Evolutionary conservation across 2,113 vertebrate species (phyloP), one percentile per base, ranked within the genome.

Genomic region (Aegithalos caudatus): DNA sequence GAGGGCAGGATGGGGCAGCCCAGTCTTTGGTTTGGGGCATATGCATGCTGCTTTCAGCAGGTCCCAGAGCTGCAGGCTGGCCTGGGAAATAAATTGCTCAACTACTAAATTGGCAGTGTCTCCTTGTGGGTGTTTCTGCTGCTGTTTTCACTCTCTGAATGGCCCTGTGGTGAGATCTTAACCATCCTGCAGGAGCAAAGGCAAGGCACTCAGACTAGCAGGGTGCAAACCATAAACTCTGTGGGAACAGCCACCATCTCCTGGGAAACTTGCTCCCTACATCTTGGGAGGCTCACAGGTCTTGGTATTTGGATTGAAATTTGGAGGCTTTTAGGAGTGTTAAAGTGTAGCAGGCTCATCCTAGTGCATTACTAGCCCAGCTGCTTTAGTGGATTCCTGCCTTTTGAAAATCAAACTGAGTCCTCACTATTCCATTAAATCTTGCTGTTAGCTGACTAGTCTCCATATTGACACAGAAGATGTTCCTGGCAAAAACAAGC

Each of bases 1-100:
- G n/a, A 78, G 42, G 56, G 69, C 77, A 81, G 72, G 42, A 80
- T 1, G 1, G 12, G 23, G 24, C 45, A 56, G 57, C 53, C n/a
- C 31, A 35, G 40, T 48, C 40, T 78, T 74, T 0, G 4, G 9
- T 50, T 38, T 74, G 23, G 44, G 44, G 7, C 1, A 1, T 0
- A 0, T 33, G 38, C 20, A 35, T 0, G 0, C 56, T 70, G 47
- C 40, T 53, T 82, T 81, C 33, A 29, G 29, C 78, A 45, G 28
- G 33, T 61, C 60, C 33, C 28, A 35, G 70, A 0, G 0, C 74
- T 56, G 24, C 61, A 72, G 44, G 57, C 35, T 72, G 57, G 16
- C 31, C 1, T 4, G 35, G 65, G 33, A 78, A 61, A 23, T 65
- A 20, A 86, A 66, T 40, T 82, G 47, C 25, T 67, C 33, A 27